phyloP scores from a whole-genome alignment of 35 echinoderm and acorn worm species.

The Heliocidaris erythrogramma region DNA sequence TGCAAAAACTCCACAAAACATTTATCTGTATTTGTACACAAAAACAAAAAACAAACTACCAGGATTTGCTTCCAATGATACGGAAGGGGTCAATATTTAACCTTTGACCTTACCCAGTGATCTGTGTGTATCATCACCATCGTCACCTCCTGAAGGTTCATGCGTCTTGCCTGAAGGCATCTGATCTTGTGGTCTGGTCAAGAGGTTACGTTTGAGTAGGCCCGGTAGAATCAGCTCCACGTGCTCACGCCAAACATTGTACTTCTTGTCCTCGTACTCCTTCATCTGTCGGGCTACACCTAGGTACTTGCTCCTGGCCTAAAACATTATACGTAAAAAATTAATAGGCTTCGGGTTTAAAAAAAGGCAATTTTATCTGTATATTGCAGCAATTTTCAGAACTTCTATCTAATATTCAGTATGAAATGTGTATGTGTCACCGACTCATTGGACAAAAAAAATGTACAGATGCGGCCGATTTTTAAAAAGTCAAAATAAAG shows the following conservation, averaged over 20 bases:
- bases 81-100: not conserved
- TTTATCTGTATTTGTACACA: too few species aligned
- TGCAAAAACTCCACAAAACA: too few species aligned
- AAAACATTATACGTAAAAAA: not conserved
- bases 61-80: too few species aligned
- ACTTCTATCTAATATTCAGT: too few species aligned
- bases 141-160: constrained; percentile 35
- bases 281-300: constrained; percentile 96
- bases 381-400: too few species aligned
- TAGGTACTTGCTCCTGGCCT: constrained; percentile 95
- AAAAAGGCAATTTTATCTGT: too few species aligned
- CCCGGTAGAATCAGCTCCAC: constrained; percentile 70
- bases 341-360: not conserved
- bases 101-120: constrained; percentile 3
- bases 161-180: constrained; percentile 40
- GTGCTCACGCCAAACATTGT: constrained; percentile 78
- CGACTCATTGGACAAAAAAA: too few species aligned
- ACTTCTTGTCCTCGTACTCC: constrained; percentile 96
- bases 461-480: too few species aligned
- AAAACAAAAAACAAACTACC: too few species aligned
- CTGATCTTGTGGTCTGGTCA: constrained; percentile 62
- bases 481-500: too few species aligned
- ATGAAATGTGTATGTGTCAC: too few species aligned
- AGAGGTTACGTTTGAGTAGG: constrained; percentile 85
- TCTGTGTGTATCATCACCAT: constrained; percentile 35